Conservation (phyloP, 2,797 vertebrate species). For the Myotis vivesi region DNA sequence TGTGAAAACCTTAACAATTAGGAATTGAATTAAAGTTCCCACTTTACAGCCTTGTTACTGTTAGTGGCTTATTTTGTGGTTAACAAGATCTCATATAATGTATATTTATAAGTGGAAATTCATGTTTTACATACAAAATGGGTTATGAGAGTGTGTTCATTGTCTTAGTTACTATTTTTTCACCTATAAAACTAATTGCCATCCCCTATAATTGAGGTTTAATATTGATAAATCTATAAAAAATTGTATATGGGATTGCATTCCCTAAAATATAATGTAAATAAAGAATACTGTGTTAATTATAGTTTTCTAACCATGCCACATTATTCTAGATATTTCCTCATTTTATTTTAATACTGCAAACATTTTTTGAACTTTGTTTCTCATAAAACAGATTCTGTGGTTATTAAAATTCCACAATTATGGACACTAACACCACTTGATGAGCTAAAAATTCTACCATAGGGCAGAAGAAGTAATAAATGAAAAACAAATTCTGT, state of each 20-base stretch:
- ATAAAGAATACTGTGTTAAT: neutral
- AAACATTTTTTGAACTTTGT: conserved; percentile 57
- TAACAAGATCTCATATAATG: neutral
- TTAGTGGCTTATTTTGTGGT: neutral
- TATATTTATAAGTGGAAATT: neutral
- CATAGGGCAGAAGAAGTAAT: neutral
- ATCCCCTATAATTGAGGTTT: neutral
- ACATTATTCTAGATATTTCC: neutral
- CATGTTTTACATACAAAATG: neutral
- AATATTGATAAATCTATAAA: neutral
- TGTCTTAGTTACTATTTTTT: neutral
- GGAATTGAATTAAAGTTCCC: neutral
- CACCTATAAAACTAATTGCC: neutral
- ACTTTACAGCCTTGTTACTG: neutral
- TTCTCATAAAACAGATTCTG: conserved; percentile 45
- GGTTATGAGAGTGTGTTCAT: neutral
- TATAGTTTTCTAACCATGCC: neutral
- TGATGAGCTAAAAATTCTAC: conserved; percentile 8
- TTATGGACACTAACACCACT: neutral
- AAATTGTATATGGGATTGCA: neutral
- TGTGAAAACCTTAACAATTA: conserved; percentile 28
- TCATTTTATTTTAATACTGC: conserved; percentile 65
- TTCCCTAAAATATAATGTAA: neutral
- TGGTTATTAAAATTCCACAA: conserved; percentile 54
- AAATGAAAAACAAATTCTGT: conserved; percentile 21